These are phyloP conservation scores for Embiotoca jacksoni DNA, from an alignment of 2,113 vertebrate genomes.

Conservation along the genomic window DNA sequence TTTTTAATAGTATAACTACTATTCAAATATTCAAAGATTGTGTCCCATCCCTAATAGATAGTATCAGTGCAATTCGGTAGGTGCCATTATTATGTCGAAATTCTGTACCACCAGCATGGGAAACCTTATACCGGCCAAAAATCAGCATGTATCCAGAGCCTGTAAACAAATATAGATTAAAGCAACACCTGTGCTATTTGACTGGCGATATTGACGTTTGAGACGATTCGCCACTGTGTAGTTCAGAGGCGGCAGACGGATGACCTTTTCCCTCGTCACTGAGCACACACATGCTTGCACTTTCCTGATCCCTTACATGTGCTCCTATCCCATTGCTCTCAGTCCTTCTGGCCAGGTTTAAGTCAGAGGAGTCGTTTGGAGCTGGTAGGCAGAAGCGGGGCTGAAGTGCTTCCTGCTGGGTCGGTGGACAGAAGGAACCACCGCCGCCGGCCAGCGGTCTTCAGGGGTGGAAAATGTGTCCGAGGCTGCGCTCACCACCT, in stretches of 20 bases:
- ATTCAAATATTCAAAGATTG: no score
- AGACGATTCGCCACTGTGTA: background rate
- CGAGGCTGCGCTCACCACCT: slow-evolving; percentile 88
- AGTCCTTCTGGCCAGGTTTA: slow-evolving; percentile 19
- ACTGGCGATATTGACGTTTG: background rate
- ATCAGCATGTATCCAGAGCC: no score
- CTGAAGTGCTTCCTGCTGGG: slow-evolving; percentile 95
- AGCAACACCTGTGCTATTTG: background rate
- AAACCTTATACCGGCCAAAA: no score
- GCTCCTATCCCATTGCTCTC: slow-evolving; percentile 50
- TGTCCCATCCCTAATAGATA: no score
- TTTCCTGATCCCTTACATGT: background rate
- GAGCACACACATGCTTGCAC: background rate
- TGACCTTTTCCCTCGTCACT: background rate
- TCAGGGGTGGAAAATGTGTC: slow-evolving; percentile 98
- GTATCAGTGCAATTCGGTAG: no score
- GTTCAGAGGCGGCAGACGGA: background rate
- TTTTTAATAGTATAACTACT: no score
- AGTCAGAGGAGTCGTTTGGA: slow-evolving; percentile 34
- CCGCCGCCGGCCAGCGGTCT: slow-evolving; percentile 89
- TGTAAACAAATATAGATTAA: no score
- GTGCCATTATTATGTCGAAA: no score
- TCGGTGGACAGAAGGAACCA: slow-evolving; percentile 95
- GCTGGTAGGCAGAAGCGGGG: slow-evolving; percentile 87
- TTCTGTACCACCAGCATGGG: no score